phyloP scores from a whole-genome alignment of 2,888 invertebrate genomes.

The Hypomecis atomaria region DNA sequence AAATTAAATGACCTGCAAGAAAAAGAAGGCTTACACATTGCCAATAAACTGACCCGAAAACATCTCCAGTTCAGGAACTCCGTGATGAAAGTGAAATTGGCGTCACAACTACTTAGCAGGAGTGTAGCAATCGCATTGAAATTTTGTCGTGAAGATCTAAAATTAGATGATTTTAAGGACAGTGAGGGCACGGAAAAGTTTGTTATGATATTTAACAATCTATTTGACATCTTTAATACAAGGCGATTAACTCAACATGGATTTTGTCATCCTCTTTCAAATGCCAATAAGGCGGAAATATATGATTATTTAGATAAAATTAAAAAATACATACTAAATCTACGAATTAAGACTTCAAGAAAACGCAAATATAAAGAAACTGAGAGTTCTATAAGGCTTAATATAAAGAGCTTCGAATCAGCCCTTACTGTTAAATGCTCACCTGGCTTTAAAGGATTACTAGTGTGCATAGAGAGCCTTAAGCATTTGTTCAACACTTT shows the following conservation, averaged over 20 bases:
- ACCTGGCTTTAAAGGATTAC: background rate
- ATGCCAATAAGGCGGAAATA: background rate
- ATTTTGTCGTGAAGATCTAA: background rate
- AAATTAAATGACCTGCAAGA: background rate
- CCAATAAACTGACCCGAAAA: background rate
- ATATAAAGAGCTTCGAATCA: background rate
- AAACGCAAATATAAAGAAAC: background rate
- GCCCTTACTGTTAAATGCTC: background rate
- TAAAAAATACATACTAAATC: background rate
- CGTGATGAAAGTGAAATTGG: conserved; percentile 3
- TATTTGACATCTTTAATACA: conserved; percentile 1
- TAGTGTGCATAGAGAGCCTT: background rate
- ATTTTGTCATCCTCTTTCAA: background rate
- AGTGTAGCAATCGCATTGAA: background rate
- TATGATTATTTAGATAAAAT: background rate
- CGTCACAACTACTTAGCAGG: background rate
- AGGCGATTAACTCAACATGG: background rate
- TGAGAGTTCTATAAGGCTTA: background rate
- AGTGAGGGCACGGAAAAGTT: background rate
- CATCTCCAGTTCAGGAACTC: background rate
- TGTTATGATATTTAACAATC: background rate
- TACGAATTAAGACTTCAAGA: background rate
- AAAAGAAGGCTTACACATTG: conserved; percentile 2
- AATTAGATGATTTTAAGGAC: background rate
- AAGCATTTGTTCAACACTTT: background rate